Conservation (phyloP, 2,797 vertebrate species). For the Takifugu ocellatus region DNA sequence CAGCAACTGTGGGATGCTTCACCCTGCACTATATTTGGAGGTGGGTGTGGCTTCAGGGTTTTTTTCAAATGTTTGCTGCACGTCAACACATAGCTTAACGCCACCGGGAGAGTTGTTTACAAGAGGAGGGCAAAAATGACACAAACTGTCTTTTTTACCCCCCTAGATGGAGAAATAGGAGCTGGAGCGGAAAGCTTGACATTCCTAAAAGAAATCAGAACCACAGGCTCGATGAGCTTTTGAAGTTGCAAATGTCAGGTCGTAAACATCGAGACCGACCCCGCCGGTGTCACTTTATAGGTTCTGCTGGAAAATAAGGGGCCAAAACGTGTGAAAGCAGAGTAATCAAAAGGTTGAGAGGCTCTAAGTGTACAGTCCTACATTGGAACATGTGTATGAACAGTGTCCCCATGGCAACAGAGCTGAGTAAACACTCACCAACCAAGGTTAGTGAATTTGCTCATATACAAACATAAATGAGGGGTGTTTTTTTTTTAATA, state of each 20-base stretch:
- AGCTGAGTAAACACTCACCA: constrained; percentile 4
- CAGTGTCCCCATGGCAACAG: constrained; percentile 1
- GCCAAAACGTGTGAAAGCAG: constrained; percentile 31
- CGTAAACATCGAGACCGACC: constrained; percentile 43
- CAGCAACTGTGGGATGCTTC: too few relatives aligned
- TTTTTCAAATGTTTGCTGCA: constrained; percentile 18
- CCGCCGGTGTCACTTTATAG: constrained; percentile 1
- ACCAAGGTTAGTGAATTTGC: background rate
- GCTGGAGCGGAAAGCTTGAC: constrained; percentile 66
- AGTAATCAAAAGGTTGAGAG: constrained; percentile 11
- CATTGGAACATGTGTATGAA: background rate
- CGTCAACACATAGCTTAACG: constrained; percentile 40
- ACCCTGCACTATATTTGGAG: too few relatives aligned
- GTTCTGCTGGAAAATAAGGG: constrained; percentile 2
- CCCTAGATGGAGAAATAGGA: constrained; percentile 31
- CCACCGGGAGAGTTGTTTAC: constrained; percentile 64
- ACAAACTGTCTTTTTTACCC: constrained; percentile 61
- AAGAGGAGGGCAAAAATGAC: constrained; percentile 57
- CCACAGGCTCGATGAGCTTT: constrained; percentile 49
- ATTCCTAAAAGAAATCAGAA: constrained; percentile 56
- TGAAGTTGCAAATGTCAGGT: constrained; percentile 46
- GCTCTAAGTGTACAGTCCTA: constrained; percentile 7
- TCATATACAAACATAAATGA: background rate
- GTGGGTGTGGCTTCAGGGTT: too few relatives aligned
- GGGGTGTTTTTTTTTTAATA: too few relatives aligned